These are phyloP conservation scores for Saccostrea glomerata DNA, from an alignment of 1,140 invertebrate genomes.

Conservation along the genomic window DNA sequence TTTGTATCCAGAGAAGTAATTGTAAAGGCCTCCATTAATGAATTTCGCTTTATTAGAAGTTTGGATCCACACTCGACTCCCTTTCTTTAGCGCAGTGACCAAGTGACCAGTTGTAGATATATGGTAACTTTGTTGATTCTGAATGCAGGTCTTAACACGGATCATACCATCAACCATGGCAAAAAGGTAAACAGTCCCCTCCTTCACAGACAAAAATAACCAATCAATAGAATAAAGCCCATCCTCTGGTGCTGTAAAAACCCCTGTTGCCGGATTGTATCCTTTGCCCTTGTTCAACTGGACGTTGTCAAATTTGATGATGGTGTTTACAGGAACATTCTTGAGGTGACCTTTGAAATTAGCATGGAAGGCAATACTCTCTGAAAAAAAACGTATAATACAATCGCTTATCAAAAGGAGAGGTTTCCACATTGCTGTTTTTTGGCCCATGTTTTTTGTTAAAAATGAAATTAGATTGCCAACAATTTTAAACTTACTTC, in stretches of 20 bases:
- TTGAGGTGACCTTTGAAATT: background rate
- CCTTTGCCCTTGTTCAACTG: slow-evolving; percentile 1
- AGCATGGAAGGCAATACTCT: background rate
- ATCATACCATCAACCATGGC: background rate
- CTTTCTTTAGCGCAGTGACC: background rate
- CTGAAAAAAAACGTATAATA: too few relatives aligned
- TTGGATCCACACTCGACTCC: background rate
- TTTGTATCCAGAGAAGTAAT: background rate
- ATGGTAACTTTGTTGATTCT: background rate
- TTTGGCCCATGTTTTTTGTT: too few relatives aligned
- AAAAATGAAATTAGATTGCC: too few relatives aligned
- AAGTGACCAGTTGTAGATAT: background rate
- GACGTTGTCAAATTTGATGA: slow-evolving; percentile 17
- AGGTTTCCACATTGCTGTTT: too few relatives aligned
- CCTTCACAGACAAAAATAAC: background rate
- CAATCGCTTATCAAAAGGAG: too few relatives aligned
- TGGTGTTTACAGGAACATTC: background rate
- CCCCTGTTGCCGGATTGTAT: background rate
- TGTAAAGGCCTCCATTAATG: background rate
- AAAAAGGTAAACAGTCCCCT: background rate
- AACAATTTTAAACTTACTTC: too few relatives aligned
- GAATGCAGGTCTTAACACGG: background rate
- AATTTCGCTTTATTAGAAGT: background rate
- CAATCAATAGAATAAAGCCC: background rate
- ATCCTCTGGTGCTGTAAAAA: slow-evolving; percentile 29